A percentile compares a stretch with the other conserved stretches of the same genome.
Conservation (phyloP, 1,140 invertebrate genomes). For the Tetramorium simillimum region DNA sequence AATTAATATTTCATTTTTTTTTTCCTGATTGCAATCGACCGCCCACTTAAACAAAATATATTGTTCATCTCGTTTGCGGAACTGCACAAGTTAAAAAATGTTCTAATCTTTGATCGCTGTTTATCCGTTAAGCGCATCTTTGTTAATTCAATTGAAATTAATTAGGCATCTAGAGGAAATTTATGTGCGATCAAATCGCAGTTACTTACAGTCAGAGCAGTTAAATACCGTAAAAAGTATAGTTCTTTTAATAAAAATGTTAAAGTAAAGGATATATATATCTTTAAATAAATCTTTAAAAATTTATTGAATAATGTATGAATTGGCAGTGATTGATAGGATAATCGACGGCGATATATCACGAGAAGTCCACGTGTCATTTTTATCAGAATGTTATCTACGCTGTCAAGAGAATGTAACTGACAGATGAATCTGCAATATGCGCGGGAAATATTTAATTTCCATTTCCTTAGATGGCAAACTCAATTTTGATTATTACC, state of each 20-base stretch:
- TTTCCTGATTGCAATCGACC: not conserved
- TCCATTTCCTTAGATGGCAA: conserved; percentile 2
- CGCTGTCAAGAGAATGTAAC: conserved; percentile 36
- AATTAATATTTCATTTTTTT: not conserved
- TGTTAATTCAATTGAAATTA: not conserved
- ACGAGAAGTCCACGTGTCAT: conserved; percentile 14
- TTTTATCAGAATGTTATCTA: conserved; percentile 53
- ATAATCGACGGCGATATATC: conserved; percentile 23
- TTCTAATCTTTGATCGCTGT: conserved; percentile 4
- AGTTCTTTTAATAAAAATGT: not conserved
- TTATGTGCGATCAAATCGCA: conserved; percentile 7
- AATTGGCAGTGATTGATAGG: conserved; percentile 25
- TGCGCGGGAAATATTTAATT: conserved; percentile 48
- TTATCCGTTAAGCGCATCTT: not conserved
- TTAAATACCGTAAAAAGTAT: not conserved
- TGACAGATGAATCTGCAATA: conserved; percentile 39
- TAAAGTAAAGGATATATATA: not conserved
- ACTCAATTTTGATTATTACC: not conserved
- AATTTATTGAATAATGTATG: not conserved
- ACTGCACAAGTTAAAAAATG: not conserved
- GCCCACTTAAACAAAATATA: not conserved
- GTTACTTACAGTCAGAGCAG: not conserved
- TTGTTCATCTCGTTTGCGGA: not conserved
- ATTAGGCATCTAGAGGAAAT: not conserved
- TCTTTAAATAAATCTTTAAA: not conserved